Base-by-base conservation (phyloP, 2,888 invertebrate species). In the Temnothorax ravouxi region DNA sequence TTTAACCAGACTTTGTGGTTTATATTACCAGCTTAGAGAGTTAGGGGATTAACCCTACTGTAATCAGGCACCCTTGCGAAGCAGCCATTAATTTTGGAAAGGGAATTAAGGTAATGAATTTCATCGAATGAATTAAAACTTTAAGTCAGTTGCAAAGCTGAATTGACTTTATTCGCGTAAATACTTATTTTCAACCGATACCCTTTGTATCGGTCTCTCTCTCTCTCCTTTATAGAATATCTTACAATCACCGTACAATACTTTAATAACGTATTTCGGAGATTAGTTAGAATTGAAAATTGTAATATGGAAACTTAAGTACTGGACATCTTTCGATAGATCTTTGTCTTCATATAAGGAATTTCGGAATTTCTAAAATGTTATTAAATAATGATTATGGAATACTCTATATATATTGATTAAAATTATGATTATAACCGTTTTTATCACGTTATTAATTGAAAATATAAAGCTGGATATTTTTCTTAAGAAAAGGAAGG, bases 41-140 rank as follows among this genome's bases (percentile, higher is more conserved):
- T 15, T 62, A 62, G 8, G n/a, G 21, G 15, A 61, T n/a, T 1
- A 59, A 47, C 18, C 15, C 29, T 41, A 41, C 25, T 29, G n/a
- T 56, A 56, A 59, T 44, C 29, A 29, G 2, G 29, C 41, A 74
- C 25, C 4, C 74, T 44, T 29, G 29, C 4, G 44, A 41, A 74
- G 11, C 34, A 75, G 56, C 44, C 25, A 29, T 29, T 18, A 62
- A 62, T 62, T 62, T 62, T 11, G n/a, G 29, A 29, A 54, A 44
- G 62, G 15, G 21, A 62, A 62, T 44, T 21, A 15, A 15, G 34
- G 2, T 15, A 61, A 64, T n/a, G 5, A 75, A 75, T 75, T 21
- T 29, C 9, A 47, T 47, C 11, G 3, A 11, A 15, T 29, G 3
- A 62, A 75, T 59, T 75, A 15, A 75, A 64, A 75, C n/a, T 75